Percentiles rank a stretch among this genome's conserved stretches.
Conservation (phyloP, 2,113 vertebrate genomes). For the Clarias gariepinus region DNA sequence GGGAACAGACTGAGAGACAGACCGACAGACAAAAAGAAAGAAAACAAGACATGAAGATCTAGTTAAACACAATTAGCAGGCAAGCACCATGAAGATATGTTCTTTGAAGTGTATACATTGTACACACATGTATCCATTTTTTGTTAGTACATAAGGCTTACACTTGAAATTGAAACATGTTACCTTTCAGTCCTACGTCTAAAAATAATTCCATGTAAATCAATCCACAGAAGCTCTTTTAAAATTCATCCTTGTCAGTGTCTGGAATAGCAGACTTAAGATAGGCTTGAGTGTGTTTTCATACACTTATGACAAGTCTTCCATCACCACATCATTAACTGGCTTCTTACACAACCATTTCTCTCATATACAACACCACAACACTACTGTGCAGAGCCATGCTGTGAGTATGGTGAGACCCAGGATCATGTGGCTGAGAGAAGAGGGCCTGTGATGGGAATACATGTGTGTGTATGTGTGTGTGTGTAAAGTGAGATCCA, state of each 20-base stretch:
- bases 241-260: background rate
- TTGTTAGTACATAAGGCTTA: background rate
- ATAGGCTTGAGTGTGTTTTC: background rate
- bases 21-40: background rate
- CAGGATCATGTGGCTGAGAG: background rate
- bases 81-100: background rate
- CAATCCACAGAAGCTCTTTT: background rate
- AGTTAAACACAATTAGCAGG: background rate
- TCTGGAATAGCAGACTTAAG: background rate
- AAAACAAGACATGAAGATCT: background rate
- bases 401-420: background rate
- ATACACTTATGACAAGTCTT: background rate
- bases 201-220: background rate
- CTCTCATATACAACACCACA: background rate
- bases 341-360: background rate
- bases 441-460: background rate
- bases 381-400: background rate
- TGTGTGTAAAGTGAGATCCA: conserved; percentile 4
- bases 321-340: conserved; percentile 1
- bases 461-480: background rate
- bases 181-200: background rate
- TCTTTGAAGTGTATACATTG: background rate
- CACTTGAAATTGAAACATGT: background rate
- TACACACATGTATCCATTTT: background rate
- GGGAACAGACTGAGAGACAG: background rate